Conservation (phyloP, 2,113 vertebrate species). For the Grammomys dolichurus region DNA sequence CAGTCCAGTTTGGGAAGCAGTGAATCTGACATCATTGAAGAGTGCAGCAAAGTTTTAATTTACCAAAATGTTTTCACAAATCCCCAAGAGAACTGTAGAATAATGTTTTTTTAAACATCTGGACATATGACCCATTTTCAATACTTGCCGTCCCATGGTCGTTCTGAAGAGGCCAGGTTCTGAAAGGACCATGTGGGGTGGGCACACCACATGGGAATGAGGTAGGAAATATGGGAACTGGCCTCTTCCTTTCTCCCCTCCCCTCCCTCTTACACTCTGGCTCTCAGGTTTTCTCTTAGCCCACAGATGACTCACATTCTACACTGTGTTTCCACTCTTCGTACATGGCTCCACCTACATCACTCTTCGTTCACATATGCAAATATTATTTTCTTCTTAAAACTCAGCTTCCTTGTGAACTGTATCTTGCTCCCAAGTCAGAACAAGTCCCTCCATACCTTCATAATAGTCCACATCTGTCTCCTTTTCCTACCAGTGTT, state of each 20-base stretch:
- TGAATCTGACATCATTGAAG: neutral
- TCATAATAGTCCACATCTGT: neutral
- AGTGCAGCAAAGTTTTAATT: neutral
- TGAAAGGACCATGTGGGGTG: neutral
- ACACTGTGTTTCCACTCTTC: neutral
- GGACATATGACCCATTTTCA: neutral
- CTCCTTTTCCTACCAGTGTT: neutral
- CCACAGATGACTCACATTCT: neutral
- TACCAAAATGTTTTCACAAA: neutral
- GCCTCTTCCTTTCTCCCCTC: neutral
- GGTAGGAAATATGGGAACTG: neutral
- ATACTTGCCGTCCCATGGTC: neutral
- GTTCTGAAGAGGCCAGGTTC: neutral
- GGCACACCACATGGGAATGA: fast-evolving
- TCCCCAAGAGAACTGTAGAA: neutral
- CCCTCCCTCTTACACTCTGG: too few relatives aligned
- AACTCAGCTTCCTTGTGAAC: neutral
- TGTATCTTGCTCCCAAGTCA: slow-evolving; percentile 27
- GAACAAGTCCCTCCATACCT: neutral
- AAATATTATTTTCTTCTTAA: neutral
- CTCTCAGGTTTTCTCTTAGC: neutral
- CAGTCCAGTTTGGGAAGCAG: neutral
- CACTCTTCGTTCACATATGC: neutral
- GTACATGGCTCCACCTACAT: neutral
- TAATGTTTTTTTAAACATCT: neutral